These are phyloP conservation scores for Dasyprocta punctata DNA, from an alignment of 2,113 vertebrate species.

Conservation along the genomic window DNA sequence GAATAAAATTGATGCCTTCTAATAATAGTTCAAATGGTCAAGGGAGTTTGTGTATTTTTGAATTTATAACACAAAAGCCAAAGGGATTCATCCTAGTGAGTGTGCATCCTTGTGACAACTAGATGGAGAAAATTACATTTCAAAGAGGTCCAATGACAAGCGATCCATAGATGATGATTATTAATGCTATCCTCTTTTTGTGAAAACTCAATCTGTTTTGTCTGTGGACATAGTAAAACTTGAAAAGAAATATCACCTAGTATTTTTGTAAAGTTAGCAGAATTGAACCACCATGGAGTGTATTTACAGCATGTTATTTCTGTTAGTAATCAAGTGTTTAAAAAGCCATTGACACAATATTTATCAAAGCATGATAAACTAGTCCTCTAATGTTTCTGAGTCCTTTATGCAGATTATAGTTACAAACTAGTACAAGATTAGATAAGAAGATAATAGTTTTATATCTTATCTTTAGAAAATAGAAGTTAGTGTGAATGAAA, in stretches of 20 bases:
- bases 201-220: background rate
- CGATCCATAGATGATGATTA: background rate
- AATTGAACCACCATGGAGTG: background rate
- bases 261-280: background rate
- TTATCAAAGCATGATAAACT: background rate
- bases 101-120: background rate
- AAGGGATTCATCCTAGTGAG: background rate
- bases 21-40: background rate
- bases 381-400: background rate
- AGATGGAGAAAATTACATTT: background rate
- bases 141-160: background rate
- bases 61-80: background rate
- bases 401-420: background rate
- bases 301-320: background rate
- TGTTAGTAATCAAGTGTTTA: background rate
- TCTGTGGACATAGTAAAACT: background rate
- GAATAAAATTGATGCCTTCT: background rate
- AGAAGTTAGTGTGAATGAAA: background rate
- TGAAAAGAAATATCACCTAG: constrained; percentile 36
- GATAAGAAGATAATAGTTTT: background rate
- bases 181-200: background rate
- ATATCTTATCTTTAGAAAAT: background rate
- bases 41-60: background rate
- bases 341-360: background rate
- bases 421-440: background rate